Evolutionary conservation across 2,113 vertebrate genomes (phyloP).

Genomic region (Ornithorhynchus anatinus): DNA sequence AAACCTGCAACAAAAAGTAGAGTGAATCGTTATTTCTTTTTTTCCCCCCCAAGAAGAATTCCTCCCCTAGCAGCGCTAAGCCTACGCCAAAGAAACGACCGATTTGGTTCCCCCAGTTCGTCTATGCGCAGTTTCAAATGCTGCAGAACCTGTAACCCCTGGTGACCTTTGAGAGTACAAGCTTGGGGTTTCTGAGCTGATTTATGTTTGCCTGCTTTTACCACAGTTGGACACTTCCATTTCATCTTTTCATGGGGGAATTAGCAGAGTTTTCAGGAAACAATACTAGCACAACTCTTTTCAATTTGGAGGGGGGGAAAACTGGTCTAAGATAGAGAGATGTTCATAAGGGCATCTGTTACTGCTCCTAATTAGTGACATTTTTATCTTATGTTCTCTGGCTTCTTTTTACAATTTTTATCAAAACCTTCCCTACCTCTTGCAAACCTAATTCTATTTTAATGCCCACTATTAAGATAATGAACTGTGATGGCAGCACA

Average conservation of each 20-base stretch:
- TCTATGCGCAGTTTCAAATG: conserved; percentile 39
- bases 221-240: conserved; percentile 90
- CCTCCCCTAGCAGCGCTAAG: not conserved
- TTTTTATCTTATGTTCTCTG: conserved; percentile 61
- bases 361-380: conserved; percentile 68
- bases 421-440: conserved; percentile 70
- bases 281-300: conserved; percentile 77
- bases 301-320: conserved; percentile 54
- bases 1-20: conserved; percentile 85
- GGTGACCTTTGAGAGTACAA: conserved; percentile 81
- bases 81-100: not conserved
- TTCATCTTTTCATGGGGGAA: conserved; percentile 88
- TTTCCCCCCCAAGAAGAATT: not conserved
- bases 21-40: conserved; percentile 46
- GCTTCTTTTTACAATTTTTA: conserved; percentile 59
- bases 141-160: conserved; percentile 75
- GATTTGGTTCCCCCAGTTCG: not conserved
- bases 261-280: conserved; percentile 85
- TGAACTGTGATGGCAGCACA: conserved; percentile 86
- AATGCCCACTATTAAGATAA: conserved; percentile 83
- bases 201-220: conserved; percentile 94
- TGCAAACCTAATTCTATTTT: conserved; percentile 76
- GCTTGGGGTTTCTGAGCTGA: conserved; percentile 88
- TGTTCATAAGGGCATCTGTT: conserved; percentile 69
- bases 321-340: conserved; percentile 42